phyloP scores from a whole-genome alignment of 2,888 invertebrate genomes.

The Calliphora vomitoria region DNA sequence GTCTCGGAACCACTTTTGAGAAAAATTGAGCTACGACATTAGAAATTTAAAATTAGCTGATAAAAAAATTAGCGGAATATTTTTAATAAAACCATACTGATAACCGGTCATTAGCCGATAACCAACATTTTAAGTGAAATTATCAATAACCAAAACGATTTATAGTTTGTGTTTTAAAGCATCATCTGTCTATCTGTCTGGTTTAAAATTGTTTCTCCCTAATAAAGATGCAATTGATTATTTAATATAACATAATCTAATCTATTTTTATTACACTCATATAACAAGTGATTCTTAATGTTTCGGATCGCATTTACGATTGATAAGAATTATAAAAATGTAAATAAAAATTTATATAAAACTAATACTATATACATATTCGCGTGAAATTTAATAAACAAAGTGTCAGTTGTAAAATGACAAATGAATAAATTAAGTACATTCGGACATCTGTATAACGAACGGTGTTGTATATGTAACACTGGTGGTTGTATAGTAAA shows the following conservation, averaged over 20 bases:
- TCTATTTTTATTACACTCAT: neutral
- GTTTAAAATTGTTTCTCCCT: neutral
- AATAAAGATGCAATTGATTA: neutral
- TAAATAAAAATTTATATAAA: conserved; percentile 31
- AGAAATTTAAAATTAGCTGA: too few species aligned
- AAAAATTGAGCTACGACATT: too few species aligned
- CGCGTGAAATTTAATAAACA: neutral
- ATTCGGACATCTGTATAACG: too few species aligned
- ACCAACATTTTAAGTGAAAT: too few species aligned
- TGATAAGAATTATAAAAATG: conserved; percentile 41
- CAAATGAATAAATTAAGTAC: neutral
- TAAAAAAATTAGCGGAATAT: too few species aligned
- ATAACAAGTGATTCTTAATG: conserved; percentile 29
- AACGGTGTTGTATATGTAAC: too few species aligned
- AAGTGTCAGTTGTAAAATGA: neutral
- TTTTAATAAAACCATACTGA: too few species aligned
- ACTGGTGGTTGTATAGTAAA: too few species aligned
- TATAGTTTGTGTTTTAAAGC: too few species aligned
- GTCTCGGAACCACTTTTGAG: too few species aligned
- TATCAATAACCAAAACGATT: too few species aligned
- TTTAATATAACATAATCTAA: neutral
- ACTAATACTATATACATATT: neutral
- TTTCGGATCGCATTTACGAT: conserved; percentile 15
- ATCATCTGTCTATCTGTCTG: neutral
- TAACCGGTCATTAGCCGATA: too few species aligned